Evolutionary conservation across 2,113 vertebrate species (phyloP).

Genomic region (Coptodon rendalli): DNA sequence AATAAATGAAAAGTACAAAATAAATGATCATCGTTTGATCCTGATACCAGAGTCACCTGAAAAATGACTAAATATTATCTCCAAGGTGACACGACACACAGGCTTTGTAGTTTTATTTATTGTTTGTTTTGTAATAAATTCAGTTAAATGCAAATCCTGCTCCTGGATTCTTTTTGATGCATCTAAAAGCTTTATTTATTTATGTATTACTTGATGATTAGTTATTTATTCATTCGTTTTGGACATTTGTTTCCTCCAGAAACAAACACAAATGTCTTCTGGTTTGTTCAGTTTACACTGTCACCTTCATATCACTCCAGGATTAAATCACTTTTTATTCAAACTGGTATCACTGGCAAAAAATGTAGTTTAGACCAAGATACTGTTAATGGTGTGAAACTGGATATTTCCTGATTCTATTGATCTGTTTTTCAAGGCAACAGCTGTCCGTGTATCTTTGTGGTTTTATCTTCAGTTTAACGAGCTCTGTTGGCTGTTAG

Average conservation of each 20-base stretch:
- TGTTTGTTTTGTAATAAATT: not conserved
- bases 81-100: accelerated
- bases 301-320: not conserved
- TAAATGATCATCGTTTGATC: not conserved
- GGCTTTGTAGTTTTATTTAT: accelerated
- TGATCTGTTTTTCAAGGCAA: not conserved
- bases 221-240: not conserved
- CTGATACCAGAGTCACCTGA: not conserved
- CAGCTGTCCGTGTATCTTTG: not conserved
- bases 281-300: not conserved
- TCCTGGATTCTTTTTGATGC: not conserved
- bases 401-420: not conserved
- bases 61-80: not conserved
- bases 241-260: not conserved
- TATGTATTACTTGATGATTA: accelerated
- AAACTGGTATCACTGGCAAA: accelerated
- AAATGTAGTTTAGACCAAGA: accelerated
- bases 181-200: not conserved
- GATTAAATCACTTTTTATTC: not conserved
- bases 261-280: not conserved
- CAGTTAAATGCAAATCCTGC: not conserved
- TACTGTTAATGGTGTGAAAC: not conserved
- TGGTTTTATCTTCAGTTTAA: not conserved
- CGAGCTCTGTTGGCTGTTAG: not conserved
- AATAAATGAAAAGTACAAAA: not conserved